Percentiles rank a stretch among this genome's conserved stretches.
Conservation (phyloP, 2,888 invertebrate species). For the Dicycla oo region DNA sequence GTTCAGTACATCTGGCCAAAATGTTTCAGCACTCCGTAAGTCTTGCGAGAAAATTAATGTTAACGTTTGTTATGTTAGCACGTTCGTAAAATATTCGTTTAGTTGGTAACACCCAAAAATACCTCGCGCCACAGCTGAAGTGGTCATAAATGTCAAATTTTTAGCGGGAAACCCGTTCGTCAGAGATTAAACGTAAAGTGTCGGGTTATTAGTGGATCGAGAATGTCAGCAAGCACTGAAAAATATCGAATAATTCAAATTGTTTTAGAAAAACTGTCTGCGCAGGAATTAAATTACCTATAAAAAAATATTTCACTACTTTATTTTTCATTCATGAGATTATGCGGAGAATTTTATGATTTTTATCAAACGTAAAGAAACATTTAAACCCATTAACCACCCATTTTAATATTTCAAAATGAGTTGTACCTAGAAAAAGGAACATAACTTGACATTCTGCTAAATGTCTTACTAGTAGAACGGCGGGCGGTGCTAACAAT, state of each 20-base stretch:
- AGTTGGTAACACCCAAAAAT: conserved; percentile 54
- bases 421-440: conserved; percentile 3
- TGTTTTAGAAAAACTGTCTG: conserved; percentile 15
- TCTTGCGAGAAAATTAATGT: conserved; percentile 54
- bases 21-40: conserved; percentile 46
- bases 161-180: conserved; percentile 46
- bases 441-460: not conserved
- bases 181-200: conserved; percentile 34
- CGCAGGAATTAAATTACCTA: not conserved
- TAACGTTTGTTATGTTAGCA: conserved; percentile 57
- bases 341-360: not conserved
- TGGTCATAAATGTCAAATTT: conserved; percentile 57
- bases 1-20: conserved; percentile 46
- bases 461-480: not conserved
- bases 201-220: conserved; percentile 28
- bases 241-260: conserved; percentile 15
- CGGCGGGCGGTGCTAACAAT: not conserved
- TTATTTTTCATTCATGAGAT: conserved; percentile 45
- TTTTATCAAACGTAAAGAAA: no score
- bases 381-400: no score
- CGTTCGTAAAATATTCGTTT: conserved; percentile 57
- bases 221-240: conserved; percentile 22
- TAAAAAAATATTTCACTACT: not conserved
- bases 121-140: conserved; percentile 44
- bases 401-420: conserved; percentile 30